phyloP scores from a whole-genome alignment of 2,888 invertebrate genomes.

The Acrocyrtus sp. region DNA sequence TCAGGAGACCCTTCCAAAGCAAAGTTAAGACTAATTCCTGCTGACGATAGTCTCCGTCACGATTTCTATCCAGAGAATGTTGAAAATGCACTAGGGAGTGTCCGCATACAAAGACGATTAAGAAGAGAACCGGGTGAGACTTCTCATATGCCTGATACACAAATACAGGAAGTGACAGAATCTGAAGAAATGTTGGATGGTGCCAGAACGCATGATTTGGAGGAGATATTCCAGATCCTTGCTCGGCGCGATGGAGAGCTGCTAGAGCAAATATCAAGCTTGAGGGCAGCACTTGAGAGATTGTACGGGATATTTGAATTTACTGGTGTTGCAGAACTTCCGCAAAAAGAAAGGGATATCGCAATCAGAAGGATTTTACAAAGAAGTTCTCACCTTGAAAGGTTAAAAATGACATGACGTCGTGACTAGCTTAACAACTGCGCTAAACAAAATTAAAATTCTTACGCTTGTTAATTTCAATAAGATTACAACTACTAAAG shows the following conservation, averaged over 20 bases:
- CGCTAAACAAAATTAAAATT: too few species aligned
- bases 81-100: slow-evolving; percentile 22
- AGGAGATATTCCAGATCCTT: slow-evolving; percentile 16
- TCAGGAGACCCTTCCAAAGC: too few species aligned
- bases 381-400: background rate
- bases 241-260: slow-evolving; percentile 13
- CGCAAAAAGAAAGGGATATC: slow-evolving; percentile 6
- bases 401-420: too few species aligned
- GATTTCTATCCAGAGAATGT: slow-evolving; percentile 8
- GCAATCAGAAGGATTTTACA: slow-evolving; percentile 12
- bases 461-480: too few species aligned
- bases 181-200: background rate
- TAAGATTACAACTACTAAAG: too few species aligned
- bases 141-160: background rate
- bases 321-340: slow-evolving; percentile 10
- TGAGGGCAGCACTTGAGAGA: background rate
- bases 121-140: background rate
- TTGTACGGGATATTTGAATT: slow-evolving; percentile 9
- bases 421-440: too few species aligned
- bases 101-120: background rate
- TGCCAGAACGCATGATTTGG: slow-evolving; percentile 10
- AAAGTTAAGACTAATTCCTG: slow-evolving; percentile 20
- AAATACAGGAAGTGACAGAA: background rate
- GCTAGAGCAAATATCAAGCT: slow-evolving; percentile 17
- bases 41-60: slow-evolving; percentile 14